Evolutionary conservation across 2,113 vertebrate species (phyloP).

Genomic region (Drymodes brunneopygia): DNA sequence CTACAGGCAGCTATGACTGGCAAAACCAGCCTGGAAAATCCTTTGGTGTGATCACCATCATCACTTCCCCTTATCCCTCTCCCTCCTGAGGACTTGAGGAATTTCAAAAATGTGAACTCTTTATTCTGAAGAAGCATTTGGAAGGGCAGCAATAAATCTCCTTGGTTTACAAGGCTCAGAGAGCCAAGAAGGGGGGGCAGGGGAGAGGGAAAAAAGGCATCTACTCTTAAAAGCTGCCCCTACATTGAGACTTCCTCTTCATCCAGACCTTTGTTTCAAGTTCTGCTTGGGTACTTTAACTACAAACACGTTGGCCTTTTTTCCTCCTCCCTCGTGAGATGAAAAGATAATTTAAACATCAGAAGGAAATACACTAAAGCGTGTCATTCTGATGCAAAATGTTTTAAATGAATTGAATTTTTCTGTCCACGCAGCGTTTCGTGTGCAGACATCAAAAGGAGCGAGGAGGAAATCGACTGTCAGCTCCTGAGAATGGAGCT

Average conservation of each 20-base stretch:
- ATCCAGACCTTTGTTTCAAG: slow-evolving; percentile 20
- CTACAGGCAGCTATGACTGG: accelerated
- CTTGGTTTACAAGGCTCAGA: background rate
- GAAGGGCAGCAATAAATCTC: slow-evolving; percentile 49
- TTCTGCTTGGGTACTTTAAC: slow-evolving; percentile 24
- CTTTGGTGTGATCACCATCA: background rate
- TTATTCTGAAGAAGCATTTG: slow-evolving; percentile 5
- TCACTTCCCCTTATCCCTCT: background rate
- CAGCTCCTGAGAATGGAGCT: background rate
- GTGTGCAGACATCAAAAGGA: slow-evolving; percentile 56
- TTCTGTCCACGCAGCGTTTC: slow-evolving; percentile 11
- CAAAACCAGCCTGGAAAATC: background rate
- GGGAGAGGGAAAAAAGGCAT: background rate
- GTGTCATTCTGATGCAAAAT: slow-evolving; percentile 61
- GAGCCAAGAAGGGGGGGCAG: background rate
- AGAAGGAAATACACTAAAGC: slow-evolving; percentile 58
- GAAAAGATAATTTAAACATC: slow-evolving; percentile 56
- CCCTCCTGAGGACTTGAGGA: slow-evolving; percentile 47
- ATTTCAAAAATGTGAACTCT: slow-evolving; percentile 62
- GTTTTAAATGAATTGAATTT: slow-evolving; percentile 45
- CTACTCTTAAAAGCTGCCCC: background rate
- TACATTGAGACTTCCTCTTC: slow-evolving; percentile 4
- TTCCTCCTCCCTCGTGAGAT: background rate
- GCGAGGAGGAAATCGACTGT: background rate
- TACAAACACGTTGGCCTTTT: background rate